Evolutionary conservation across 1,140 invertebrate species (phyloP).

Genomic region (Sipha flava): DNA sequence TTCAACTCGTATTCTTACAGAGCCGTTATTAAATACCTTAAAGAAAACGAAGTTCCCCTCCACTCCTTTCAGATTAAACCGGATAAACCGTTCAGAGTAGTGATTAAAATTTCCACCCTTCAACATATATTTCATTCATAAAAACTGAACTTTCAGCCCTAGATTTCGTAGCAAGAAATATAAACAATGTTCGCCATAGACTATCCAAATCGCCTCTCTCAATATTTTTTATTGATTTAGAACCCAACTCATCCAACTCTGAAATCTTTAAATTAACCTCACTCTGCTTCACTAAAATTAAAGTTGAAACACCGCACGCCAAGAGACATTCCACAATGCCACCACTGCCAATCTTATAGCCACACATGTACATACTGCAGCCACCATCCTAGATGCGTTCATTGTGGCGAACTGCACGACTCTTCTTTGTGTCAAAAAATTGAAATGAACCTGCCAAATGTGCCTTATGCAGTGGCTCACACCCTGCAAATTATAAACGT

Average conservation of each 20-base stretch:
- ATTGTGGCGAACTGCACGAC: slow-evolving; percentile 42
- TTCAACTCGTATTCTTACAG: not conserved
- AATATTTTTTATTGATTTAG: slow-evolving; percentile 6
- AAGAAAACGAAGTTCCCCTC: not conserved
- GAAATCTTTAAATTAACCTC: not conserved
- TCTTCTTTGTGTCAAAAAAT: slow-evolving; percentile 43
- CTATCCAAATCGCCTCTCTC: not conserved
- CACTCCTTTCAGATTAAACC: not conserved
- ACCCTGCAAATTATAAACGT: not conserved
- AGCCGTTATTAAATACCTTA: slow-evolving; percentile 1
- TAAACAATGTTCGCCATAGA: not conserved
- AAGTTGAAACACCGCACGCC: slow-evolving; percentile 40
- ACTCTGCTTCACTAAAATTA: slow-evolving; percentile 35
- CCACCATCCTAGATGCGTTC: slow-evolving; percentile 40
- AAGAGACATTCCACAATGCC: slow-evolving; percentile 40
- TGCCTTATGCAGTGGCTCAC: not conserved
- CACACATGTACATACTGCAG: slow-evolving; percentile 41
- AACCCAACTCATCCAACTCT: not conserved
- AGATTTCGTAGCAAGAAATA: not conserved
- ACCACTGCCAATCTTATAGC: slow-evolving; percentile 21
- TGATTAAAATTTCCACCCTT: not conserved
- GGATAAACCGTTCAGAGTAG: not conserved
- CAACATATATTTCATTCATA: not conserved
- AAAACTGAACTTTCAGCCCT: not conserved
- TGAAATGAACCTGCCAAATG: slow-evolving; percentile 35